Evolutionary conservation across 1,140 invertebrate genomes (phyloP).

Genomic region (Drosophila ogumai): DNA sequence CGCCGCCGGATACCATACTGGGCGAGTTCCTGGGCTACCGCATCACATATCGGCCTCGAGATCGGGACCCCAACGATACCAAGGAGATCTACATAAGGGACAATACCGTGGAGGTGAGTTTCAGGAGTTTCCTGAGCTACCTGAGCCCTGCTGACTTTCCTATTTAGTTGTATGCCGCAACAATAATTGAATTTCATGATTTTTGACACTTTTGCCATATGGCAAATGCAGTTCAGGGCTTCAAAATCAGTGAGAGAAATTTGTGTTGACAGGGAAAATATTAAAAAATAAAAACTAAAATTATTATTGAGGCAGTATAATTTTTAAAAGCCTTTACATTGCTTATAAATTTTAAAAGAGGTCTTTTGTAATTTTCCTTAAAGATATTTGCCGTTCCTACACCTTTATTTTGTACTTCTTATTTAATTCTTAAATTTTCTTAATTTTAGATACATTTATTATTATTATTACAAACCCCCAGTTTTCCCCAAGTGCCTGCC

Average conservation of each 20-base stretch:
- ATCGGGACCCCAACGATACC: slow-evolving; percentile 86
- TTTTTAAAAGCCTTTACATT: not conserved
- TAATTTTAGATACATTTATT: not conserved
- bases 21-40: slow-evolving; percentile 92
- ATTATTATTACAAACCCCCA: not conserved
- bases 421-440: not conserved
- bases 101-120: slow-evolving; percentile 88
- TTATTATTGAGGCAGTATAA: not conserved
- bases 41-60: slow-evolving; percentile 89
- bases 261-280: not conserved
- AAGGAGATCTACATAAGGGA: slow-evolving; percentile 90
- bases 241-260: slow-evolving; percentile 11
- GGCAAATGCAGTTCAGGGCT: slow-evolving; percentile 20
- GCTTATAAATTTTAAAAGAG: too few relatives aligned
- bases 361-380: too few relatives aligned
- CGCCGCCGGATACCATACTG: slow-evolving; percentile 89
- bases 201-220: slow-evolving; percentile 66
- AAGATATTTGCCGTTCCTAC: too few relatives aligned
- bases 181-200: slow-evolving; percentile 75
- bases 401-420: too few relatives aligned
- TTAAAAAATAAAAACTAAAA: too few relatives aligned
- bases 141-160: not conserved
- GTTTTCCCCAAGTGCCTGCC: not conserved
- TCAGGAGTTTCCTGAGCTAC: not conserved
- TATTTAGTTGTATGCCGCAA: slow-evolving; percentile 43